These are phyloP conservation scores for Eledona agricola DNA, from an alignment of 2,888 invertebrate species.

Conservation along the genomic window DNA sequence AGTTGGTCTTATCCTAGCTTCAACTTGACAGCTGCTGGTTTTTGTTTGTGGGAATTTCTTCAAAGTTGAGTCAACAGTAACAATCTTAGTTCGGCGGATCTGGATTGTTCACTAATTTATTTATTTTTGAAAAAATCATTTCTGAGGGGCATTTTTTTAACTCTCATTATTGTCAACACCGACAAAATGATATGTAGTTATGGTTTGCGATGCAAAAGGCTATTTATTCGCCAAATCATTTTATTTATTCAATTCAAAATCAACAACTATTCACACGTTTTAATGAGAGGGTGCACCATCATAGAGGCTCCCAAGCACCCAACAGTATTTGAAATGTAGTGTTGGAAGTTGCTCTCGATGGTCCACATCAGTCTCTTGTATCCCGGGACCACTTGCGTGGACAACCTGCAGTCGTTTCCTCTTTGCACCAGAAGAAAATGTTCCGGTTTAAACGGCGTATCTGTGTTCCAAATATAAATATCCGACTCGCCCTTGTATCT, in stretches of 20 bases:
- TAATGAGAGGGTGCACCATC: constrained; percentile 68
- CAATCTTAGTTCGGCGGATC: no score
- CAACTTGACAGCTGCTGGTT: no score
- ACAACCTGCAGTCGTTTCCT: constrained; percentile 68
- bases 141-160: no score
- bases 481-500: constrained; percentile 70
- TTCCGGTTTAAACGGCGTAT: constrained; percentile 65
- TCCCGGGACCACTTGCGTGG: constrained; percentile 70
- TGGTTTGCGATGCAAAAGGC: no score
- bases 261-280: constrained; percentile 58
- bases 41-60: no score
- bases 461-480: constrained; percentile 72
- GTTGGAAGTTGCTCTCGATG: constrained; percentile 73
- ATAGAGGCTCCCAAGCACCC: constrained; percentile 72
- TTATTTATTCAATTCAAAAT: neutral
- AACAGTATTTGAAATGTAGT: constrained; percentile 68
- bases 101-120: no score
- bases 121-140: no score
- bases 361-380: constrained; percentile 69
- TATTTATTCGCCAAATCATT: no score
- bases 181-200: no score
- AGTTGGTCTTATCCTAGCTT: no score
- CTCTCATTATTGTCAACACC: no score
- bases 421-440: constrained; percentile 69
- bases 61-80: no score